Evolutionary conservation across 1,140 invertebrate species (phyloP), one percentile per base, ranked within the genome.

Genomic region (Drosophila subobscura): DNA sequence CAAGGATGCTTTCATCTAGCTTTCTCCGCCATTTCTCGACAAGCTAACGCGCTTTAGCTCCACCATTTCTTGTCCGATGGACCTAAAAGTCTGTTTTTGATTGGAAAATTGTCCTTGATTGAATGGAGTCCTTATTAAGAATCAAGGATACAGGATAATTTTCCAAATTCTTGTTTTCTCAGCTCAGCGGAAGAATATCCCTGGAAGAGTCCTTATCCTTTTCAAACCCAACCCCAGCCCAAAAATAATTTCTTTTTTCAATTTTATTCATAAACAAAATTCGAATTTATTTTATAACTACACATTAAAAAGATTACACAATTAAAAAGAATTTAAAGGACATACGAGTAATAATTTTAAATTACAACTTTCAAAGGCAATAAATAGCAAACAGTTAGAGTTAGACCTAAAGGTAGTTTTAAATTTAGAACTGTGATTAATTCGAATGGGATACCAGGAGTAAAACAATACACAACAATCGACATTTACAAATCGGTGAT

Each of bases 401-500:
- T 64, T 85, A 80, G 44, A 1, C 33, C 33, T 37, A 37, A 10
- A 12, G 46, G 12, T 68, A 54, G 59, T 33, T 44, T 58, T 63
- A 66, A 56, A 49, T 14, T 49, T 57, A 76, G 47, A 37, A 45
- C 80, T 64, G 68, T 45, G 64, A 53, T 67, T 66, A 75, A 74
- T 85, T 85, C 60, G 72, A 77, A 77, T 66, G 60, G 55, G 55
- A 75, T 59, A 75, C 55, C 61, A 71, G 45, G 67, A 79, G 67
- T 76, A 72, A 49, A 67, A 59, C 45, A 81, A 25, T 67, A 54
- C 49, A 78, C 72, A 75, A 77, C 47, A 72, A 63, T 49, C 50
- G 70, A 65, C 61, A 86, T 85, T 86, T 91, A 91, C 81, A 91
- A 80, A 81, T 91, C 89, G 53, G 89, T 91, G 55, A 90, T 91